phyloP scores from a whole-genome alignment of 64 coral and sea anemone genomes.

The Stichodactyla mertensii region DNA sequence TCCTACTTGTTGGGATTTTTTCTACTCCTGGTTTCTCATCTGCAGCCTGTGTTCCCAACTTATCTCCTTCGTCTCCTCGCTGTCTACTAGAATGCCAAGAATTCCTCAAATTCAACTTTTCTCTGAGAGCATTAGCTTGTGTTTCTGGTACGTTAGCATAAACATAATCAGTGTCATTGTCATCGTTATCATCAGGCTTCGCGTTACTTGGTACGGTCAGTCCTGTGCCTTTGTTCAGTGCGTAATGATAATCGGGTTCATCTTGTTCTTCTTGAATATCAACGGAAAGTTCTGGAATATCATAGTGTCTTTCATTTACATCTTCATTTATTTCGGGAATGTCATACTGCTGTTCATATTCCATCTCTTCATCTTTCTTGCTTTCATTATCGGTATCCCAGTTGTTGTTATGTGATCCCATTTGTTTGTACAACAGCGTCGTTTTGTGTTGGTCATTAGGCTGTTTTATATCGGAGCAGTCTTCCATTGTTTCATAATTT shows the following conservation, averaged over 20 bases:
- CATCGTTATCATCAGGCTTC: neutral
- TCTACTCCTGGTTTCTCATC: neutral
- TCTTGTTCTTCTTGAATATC: neutral
- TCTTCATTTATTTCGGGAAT: neutral
- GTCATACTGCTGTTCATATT: neutral
- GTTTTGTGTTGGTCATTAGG: neutral
- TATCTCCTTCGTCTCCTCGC: neutral
- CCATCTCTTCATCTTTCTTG: neutral
- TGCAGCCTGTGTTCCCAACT: neutral
- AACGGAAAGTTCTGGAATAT: neutral
- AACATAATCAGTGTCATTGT: neutral
- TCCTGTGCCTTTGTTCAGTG: neutral
- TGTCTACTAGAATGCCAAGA: neutral
- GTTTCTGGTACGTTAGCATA: constrained; percentile 1
- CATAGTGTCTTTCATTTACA: neutral
- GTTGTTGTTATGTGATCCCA: too few relatives aligned
- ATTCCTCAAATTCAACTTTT: neutral
- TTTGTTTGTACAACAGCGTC: too few relatives aligned
- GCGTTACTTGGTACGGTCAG: neutral
- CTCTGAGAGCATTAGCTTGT: neutral
- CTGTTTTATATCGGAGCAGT: neutral
- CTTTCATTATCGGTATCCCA: neutral
- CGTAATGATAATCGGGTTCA: neutral
- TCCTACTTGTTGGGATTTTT: neutral
- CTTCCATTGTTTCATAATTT: neutral